phyloP scores from a whole-genome alignment of 2,797 vertebrate species.

The Gymnoscopelus braueri region DNA sequence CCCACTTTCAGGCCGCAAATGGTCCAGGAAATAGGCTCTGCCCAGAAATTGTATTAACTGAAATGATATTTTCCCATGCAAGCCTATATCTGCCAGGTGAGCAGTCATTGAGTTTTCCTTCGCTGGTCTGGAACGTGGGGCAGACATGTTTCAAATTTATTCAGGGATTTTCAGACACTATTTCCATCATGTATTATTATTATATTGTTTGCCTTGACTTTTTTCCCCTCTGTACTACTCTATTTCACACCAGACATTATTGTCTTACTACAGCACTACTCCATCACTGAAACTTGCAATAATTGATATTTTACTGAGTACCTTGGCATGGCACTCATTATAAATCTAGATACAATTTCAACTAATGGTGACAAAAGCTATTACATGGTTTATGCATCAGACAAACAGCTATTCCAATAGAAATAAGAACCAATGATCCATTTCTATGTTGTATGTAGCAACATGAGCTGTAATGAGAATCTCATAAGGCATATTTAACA shows the following conservation, averaged over 20 bases:
- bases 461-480: constrained; percentile 30
- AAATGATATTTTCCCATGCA: constrained; percentile 54
- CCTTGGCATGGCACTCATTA: not conserved
- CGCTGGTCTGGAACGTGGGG: constrained; percentile 36
- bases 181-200: not conserved
- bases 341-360: constrained; percentile 1
- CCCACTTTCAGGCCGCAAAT: constrained; percentile 67
- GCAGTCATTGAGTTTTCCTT: constrained; percentile 58
- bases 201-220: not conserved
- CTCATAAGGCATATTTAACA: constrained; percentile 7
- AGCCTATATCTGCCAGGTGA: constrained; percentile 57
- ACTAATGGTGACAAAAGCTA: constrained; percentile 8
- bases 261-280: not conserved
- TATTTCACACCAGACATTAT: constrained; percentile 8
- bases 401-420: constrained; percentile 23
- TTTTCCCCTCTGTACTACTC: not conserved
- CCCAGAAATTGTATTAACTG: constrained; percentile 59
- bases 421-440: constrained; percentile 43
- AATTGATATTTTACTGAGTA: not conserved
- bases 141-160: constrained; percentile 32
- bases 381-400: constrained; percentile 3
- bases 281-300: not conserved
- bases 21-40: constrained; percentile 60
- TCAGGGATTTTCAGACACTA: constrained; percentile 29
- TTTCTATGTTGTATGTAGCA: constrained; percentile 13